Percentiles rank a stretch among this genome's conserved stretches.
These are phyloP conservation scores for Hirtodrosophila confusa DNA, from an alignment of 2,888 invertebrate species.

Conservation along the genomic window DNA sequence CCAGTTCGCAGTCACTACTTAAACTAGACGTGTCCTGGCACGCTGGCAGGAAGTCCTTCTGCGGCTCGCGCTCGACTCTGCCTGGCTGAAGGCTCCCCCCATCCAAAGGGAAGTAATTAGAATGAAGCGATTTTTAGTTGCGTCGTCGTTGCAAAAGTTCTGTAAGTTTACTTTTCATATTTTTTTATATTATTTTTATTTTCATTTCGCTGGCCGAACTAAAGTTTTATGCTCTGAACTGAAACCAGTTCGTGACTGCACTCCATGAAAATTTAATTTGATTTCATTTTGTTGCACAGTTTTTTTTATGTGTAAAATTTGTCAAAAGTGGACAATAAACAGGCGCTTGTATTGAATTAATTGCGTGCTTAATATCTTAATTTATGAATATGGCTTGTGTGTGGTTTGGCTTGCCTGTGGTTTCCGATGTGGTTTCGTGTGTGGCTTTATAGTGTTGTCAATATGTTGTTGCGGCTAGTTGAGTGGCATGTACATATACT, in stretches of 20 bases:
- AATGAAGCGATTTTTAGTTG: conserved; percentile 80
- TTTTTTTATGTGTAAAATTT: conserved; percentile 31
- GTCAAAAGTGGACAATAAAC: conserved; percentile 57
- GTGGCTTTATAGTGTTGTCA: conserved; percentile 34
- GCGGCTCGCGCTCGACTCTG: conserved; percentile 55
- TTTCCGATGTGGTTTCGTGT: conserved; percentile 29
- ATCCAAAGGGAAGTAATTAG: conserved; percentile 80
- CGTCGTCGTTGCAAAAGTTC: conserved; percentile 35
- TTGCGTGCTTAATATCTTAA: conserved; percentile 68
- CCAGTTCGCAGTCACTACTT: conserved; percentile 49
- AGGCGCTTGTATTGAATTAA: conserved; percentile 68
- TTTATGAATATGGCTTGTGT: conserved; percentile 64
- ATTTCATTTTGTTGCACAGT: conserved; percentile 42
- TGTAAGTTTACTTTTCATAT: conserved; percentile 38
- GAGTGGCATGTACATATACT: neutral
- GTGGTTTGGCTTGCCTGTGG: conserved; percentile 16
- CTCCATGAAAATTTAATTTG: conserved; percentile 54
- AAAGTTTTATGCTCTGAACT: conserved; percentile 30
- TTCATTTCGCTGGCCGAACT: conserved; percentile 22
- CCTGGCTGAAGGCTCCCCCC: neutral
- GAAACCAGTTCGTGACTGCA: conserved; percentile 49
- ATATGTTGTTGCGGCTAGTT: conserved; percentile 25
- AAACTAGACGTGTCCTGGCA: conserved; percentile 63
- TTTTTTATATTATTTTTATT: conserved; percentile 12
- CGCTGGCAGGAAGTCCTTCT: conserved; percentile 65